Conservation (phyloP, 2,888 invertebrate species). For the Heliconius ethilla region DNA sequence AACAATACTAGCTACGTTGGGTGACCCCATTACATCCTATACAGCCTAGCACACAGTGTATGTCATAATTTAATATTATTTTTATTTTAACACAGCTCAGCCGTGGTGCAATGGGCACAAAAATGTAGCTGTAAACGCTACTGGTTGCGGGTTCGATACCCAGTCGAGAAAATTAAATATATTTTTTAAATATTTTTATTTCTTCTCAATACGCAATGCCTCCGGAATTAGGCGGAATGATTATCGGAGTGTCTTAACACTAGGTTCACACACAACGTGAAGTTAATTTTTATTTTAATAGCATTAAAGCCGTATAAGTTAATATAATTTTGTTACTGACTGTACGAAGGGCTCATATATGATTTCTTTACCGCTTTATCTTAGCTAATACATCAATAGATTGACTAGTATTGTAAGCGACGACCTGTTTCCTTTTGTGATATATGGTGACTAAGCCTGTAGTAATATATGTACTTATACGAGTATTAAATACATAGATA, state of each 20-base stretch:
- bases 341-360: slow-evolving; percentile 57
- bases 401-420: slow-evolving; percentile 78
- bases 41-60: background rate
- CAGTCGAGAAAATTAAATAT: no score
- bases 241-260: no score
- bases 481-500: no score
- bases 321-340: background rate
- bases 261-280: no score
- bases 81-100: background rate
- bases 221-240: no score
- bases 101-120: no score
- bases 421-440: slow-evolving; percentile 61
- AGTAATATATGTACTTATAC: background rate
- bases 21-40: slow-evolving; percentile 49
- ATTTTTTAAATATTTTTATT: no score
- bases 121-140: no score
- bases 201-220: no score
- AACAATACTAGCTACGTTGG: slow-evolving; percentile 52
- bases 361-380: slow-evolving; percentile 76
- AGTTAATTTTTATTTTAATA: background rate
- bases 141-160: no score
- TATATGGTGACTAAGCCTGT: slow-evolving; percentile 31
- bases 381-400: slow-evolving; percentile 77
- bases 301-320: slow-evolving; percentile 41
- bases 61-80: slow-evolving; percentile 21